Conservation (phyloP, 2,888 invertebrate genomes). For the Stenolophus ochropezus region DNA sequence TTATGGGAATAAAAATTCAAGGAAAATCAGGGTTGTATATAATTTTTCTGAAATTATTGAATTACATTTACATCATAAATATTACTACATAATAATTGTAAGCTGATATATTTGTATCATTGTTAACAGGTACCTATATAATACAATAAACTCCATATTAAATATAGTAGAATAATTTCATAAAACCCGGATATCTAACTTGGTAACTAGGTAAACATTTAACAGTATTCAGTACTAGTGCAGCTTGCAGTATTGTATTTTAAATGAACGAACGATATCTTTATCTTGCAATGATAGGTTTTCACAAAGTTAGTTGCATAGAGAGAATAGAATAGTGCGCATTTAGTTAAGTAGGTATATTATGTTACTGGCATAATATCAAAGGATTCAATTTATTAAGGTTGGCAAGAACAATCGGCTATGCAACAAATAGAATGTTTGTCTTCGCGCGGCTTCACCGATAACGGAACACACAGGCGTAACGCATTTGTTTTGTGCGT, state of each 20-base stretch:
- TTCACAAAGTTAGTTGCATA: background rate
- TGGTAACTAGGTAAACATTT: no score
- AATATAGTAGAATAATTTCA: no score
- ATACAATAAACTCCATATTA: no score
- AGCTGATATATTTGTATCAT: no score
- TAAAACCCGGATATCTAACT: no score
- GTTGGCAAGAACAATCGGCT: conserved; percentile 1
- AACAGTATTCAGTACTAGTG: no score
- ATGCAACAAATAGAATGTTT: conserved; percentile 32
- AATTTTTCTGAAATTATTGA: no score
- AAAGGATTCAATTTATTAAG: conserved; percentile 25
- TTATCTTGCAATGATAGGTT: background rate
- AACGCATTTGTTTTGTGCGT: conserved; percentile 35
- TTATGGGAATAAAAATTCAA: no score
- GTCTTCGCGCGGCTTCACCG: conserved; percentile 5
- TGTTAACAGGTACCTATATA: no score
- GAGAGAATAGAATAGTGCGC: background rate
- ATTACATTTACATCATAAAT: no score
- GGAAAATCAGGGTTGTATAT: no score
- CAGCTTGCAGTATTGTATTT: background rate
- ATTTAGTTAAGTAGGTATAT: background rate
- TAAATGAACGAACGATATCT: background rate
- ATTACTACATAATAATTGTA: no score
- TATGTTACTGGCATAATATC: background rate
- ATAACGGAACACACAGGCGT: conserved; percentile 2